phyloP scores from a whole-genome alignment of 53 echinoderm and acorn worm species.

The Mesocentrotus franciscanus region DNA sequence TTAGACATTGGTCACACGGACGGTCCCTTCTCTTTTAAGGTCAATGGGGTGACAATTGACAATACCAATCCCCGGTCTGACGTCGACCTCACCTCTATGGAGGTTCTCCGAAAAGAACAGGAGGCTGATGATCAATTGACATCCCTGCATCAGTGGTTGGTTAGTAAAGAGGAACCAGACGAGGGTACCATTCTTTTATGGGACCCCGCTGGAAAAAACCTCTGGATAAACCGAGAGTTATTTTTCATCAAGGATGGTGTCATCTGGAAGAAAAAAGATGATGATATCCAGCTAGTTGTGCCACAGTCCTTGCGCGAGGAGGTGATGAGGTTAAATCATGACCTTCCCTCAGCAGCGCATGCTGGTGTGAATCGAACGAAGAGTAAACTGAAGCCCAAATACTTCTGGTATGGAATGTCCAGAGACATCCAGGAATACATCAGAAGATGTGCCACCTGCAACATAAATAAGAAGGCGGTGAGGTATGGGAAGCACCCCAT shows the following conservation, averaged over 20 bases:
- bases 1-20: not conserved
- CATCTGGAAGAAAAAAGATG: conserved; percentile 58
- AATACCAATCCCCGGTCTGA: no score
- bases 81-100: not conserved
- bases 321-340: conserved; percentile 67
- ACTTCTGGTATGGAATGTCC: conserved; percentile 69
- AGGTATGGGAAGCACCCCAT: conserved; percentile 62
- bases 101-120: conserved; percentile 9
- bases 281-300: conserved; percentile 21
- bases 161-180: conserved; percentile 35
- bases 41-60: conserved; percentile 32
- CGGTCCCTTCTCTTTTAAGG: not conserved
- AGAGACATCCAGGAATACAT: conserved; percentile 53
- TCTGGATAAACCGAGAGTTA: conserved; percentile 67
- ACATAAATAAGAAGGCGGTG: conserved; percentile 62
- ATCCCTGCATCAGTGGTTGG: conserved; percentile 52
- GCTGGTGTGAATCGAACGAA: conserved; percentile 62
- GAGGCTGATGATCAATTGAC: conserved; percentile 28
- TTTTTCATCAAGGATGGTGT: conserved; percentile 52
- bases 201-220: conserved; percentile 53
- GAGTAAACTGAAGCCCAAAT: conserved; percentile 48
- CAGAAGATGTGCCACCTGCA: conserved; percentile 59
- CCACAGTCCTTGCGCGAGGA: conserved; percentile 38
- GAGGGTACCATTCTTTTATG: conserved; percentile 58
- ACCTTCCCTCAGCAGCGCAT: conserved; percentile 70